phyloP scores from a whole-genome alignment of 2,113 vertebrate species.

The Gorsachius goisagi region DNA sequence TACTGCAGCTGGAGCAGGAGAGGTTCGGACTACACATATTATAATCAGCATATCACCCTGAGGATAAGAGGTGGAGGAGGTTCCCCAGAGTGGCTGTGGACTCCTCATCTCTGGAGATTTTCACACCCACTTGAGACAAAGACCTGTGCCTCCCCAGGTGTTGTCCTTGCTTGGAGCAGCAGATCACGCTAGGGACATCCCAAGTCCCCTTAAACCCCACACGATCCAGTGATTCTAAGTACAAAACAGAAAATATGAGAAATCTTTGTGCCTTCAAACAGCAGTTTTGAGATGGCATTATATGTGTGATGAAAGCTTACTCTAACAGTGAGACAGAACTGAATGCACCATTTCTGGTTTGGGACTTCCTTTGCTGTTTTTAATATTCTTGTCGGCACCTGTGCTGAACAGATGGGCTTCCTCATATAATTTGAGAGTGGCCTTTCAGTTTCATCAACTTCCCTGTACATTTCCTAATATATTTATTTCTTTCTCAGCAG shows the following conservation, averaged over 20 bases:
- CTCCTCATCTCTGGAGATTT: background rate
- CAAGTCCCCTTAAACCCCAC: fast-evolving
- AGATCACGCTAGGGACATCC: fast-evolving
- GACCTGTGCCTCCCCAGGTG: fast-evolving
- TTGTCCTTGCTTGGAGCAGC: background rate
- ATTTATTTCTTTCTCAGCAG: background rate
- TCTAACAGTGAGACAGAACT: background rate
- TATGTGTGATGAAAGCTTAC: background rate
- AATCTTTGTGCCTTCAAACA: background rate
- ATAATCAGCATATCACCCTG: background rate
- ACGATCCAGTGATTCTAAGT: background rate
- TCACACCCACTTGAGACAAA: fast-evolving
- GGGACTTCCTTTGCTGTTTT: background rate
- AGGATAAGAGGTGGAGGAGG: background rate
- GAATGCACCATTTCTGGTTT: background rate
- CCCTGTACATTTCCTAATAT: background rate
- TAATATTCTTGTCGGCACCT: background rate
- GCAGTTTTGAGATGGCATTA: background rate
- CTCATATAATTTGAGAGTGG: background rate
- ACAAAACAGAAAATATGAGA: background rate
- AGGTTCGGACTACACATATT: background rate
- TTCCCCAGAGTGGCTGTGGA: background rate
- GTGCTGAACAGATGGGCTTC: background rate
- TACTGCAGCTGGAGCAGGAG: background rate
- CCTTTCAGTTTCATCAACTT: background rate